Percentiles rank a stretch among this genome's conserved stretches.
These are phyloP conservation scores for Habropoda laboriosa DNA, from an alignment of 1,140 invertebrate species.

Conservation along the genomic window DNA sequence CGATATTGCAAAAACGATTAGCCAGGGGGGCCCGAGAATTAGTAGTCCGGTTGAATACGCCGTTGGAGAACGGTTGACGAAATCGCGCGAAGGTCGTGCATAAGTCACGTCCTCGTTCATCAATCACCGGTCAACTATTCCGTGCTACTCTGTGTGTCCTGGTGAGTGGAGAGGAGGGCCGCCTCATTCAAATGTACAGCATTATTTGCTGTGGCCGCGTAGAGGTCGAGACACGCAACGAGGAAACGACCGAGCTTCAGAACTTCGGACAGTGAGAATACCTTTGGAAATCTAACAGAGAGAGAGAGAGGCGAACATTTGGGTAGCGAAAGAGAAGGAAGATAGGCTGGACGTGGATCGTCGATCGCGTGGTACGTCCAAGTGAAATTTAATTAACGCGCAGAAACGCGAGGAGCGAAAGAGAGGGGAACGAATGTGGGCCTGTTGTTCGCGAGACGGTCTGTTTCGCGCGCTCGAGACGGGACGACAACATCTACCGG, in stretches of 20 bases:
- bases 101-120: constrained; percentile 36
- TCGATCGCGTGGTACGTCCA: constrained; percentile 47
- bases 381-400: constrained; percentile 76
- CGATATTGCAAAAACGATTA: constrained; percentile 30
- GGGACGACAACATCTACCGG: constrained; percentile 19
- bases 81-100: constrained; percentile 51
- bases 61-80: constrained; percentile 34
- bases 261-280: no score
- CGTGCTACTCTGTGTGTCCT: constrained; percentile 20
- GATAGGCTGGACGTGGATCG: not conserved
- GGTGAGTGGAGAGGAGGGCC: not conserved
- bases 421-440: not conserved
- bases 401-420: constrained; percentile 41
- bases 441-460: not conserved
- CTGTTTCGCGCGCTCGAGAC: not conserved
- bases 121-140: constrained; percentile 32
- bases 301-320: no score
- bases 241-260: not conserved
- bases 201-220: constrained; percentile 33
- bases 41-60: constrained; percentile 22
- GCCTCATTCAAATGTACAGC: constrained; percentile 51
- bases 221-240: constrained; percentile 27
- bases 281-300: no score
- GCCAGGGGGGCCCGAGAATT: constrained; percentile 10
- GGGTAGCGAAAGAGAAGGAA: not conserved